These are phyloP conservation scores for Pampusana beccarii DNA, from an alignment of 2,113 vertebrate genomes.

Conservation along the genomic window DNA sequence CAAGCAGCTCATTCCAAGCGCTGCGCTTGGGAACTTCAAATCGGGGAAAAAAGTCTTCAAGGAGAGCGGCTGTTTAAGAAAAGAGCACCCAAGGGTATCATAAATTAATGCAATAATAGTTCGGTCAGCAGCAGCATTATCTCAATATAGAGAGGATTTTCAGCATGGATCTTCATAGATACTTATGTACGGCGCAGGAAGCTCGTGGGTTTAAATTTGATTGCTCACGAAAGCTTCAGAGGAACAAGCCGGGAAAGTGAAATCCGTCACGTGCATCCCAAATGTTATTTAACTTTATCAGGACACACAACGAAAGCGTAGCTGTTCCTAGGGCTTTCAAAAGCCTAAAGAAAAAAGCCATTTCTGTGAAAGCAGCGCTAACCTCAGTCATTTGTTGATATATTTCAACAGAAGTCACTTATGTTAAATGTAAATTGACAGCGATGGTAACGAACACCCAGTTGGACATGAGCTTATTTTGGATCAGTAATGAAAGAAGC, in stretches of 20 bases:
- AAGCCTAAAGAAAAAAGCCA: neutral
- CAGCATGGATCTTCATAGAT: neutral
- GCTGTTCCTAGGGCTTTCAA: neutral
- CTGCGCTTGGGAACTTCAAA: neutral
- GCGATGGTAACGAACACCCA: fast-evolving
- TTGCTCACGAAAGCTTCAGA: neutral
- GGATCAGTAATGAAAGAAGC: neutral
- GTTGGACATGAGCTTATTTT: neutral
- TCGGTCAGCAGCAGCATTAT: neutral
- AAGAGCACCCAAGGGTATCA: neutral
- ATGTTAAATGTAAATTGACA: neutral
- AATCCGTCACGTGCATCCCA: neutral
- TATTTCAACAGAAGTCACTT: neutral
- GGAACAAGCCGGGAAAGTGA: neutral
- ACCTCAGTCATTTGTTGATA: neutral
- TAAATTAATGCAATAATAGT: neutral
- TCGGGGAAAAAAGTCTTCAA: neutral
- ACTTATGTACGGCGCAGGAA: fast-evolving
- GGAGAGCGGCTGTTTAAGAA: neutral
- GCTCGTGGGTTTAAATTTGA: neutral
- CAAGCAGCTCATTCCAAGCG: neutral
- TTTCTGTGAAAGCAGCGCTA: neutral
- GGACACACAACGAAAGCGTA: neutral
- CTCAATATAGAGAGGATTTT: neutral
- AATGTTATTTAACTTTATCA: neutral